These are phyloP conservation scores for Drosophila ezoana DNA, from an alignment of 2,888 invertebrate genomes.

Conservation along the genomic window DNA sequence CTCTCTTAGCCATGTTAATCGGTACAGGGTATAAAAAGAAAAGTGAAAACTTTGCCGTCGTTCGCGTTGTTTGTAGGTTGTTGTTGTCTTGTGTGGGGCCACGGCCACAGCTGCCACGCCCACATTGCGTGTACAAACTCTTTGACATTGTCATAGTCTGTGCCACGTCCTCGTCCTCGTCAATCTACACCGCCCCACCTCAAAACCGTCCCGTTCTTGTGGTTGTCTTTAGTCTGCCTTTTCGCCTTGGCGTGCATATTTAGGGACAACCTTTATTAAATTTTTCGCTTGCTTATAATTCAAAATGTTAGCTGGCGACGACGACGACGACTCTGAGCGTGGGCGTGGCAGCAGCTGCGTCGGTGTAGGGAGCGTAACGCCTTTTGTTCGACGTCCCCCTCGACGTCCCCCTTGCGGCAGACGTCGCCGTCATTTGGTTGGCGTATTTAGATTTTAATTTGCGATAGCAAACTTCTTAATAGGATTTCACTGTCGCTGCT, in stretches of 20 bases:
- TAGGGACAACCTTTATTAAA: constrained; percentile 73
- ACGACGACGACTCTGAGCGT: constrained; percentile 5
- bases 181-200: constrained; percentile 15
- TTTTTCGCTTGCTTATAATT: constrained; percentile 79
- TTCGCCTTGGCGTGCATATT: constrained; percentile 45
- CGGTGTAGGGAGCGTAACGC: constrained; percentile 22
- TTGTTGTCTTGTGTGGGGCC: constrained; percentile 42
- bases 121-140: constrained; percentile 79
- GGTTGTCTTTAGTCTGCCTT: constrained; percentile 24
- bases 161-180: constrained; percentile 30
- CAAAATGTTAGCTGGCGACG: constrained; percentile 71
- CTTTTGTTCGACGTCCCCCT: constrained; percentile 32
- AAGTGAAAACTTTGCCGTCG: constrained; percentile 67
- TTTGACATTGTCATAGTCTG: constrained; percentile 79
- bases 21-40: constrained; percentile 37
- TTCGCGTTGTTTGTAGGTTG: constrained; percentile 17
- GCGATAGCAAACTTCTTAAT: constrained; percentile 81
- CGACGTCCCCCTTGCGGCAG: constrained; percentile 51
- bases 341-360: constrained; percentile 34
- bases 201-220: constrained; percentile 1
- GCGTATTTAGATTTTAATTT: constrained; percentile 81
- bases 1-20: not conserved
- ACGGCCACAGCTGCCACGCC: constrained; percentile 66
- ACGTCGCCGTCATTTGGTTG: constrained; percentile 73
- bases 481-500: constrained; percentile 76